These are phyloP conservation scores for Phyllostomus hastatus DNA, from an alignment of 2,113 vertebrate species.

Conservation along the genomic window DNA sequence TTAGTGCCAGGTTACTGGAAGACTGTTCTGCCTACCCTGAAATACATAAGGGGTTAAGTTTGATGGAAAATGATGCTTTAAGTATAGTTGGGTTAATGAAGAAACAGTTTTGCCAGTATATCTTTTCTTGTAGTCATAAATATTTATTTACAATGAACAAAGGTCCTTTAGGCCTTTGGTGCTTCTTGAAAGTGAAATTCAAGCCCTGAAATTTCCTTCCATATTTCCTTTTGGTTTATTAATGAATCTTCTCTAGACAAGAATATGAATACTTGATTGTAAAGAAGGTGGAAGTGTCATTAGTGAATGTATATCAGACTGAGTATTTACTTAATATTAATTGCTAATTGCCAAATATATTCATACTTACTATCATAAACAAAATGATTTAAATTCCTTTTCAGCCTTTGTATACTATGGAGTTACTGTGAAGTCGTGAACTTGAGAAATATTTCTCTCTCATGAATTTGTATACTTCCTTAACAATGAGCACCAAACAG, in stretches of 20 bases:
- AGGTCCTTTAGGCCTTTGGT: not conserved
- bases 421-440: constrained; percentile 32
- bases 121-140: constrained; percentile 13
- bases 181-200: constrained; percentile 24
- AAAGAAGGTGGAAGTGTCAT: constrained; percentile 69
- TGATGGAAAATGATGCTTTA: not conserved
- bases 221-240: constrained; percentile 37
- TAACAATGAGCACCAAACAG: not conserved
- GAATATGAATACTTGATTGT: constrained; percentile 66
- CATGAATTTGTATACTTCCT: not conserved
- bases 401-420: not conserved
- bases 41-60: not conserved
- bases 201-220: constrained; percentile 34
- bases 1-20: not conserved
- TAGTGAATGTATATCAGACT: constrained; percentile 76
- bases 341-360: constrained; percentile 4
- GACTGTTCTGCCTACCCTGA: not conserved
- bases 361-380: not conserved
- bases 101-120: not conserved
- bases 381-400: constrained; percentile 31
- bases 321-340: constrained; percentile 73
- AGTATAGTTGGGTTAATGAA: not conserved
- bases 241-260: constrained; percentile 62
- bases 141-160: not conserved
- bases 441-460: constrained; percentile 24